Percentiles rank a stretch among this genome's conserved stretches.
Conservation (phyloP, 2,797 vertebrate genomes). For the Rhabdomys pumilio region DNA sequence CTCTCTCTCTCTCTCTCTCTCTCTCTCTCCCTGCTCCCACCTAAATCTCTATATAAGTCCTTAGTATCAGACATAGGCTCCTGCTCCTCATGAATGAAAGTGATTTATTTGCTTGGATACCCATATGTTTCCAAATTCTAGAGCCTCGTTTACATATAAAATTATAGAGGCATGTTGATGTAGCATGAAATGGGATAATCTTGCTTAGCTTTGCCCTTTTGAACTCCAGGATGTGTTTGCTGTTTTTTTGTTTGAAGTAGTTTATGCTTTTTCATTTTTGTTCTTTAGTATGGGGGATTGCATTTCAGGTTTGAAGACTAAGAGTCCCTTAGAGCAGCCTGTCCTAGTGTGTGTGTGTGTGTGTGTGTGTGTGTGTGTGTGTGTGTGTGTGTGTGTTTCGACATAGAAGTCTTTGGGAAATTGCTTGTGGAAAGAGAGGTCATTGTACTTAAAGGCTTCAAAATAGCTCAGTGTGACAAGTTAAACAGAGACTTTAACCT, state of each 20-base stretch:
- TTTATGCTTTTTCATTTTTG: slow-evolving; percentile 77
- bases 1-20: not conserved
- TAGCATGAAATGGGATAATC: slow-evolving; percentile 87
- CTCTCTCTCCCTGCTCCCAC: not conserved
- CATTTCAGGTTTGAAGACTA: slow-evolving; percentile 74
- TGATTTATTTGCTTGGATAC: slow-evolving; percentile 79
- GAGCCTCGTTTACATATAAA: slow-evolving; percentile 80
- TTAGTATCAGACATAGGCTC: not conserved
- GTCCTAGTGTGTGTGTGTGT: not conserved
- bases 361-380: too few species aligned
- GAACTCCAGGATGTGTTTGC: slow-evolving; percentile 73
- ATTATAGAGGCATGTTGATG: slow-evolving; percentile 84
- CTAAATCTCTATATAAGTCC: not conserved
- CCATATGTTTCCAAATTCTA: slow-evolving; percentile 70
- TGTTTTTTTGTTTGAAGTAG: slow-evolving; percentile 53
- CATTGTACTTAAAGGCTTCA: slow-evolving; percentile 71
- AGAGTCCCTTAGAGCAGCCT: slow-evolving; percentile 19
- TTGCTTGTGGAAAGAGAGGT: slow-evolving; percentile 74
- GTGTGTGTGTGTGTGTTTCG: slow-evolving; percentile 52
- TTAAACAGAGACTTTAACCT: slow-evolving; percentile 69
- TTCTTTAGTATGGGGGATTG: slow-evolving; percentile 61
- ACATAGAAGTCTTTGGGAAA: slow-evolving; percentile 75
- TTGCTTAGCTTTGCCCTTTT: slow-evolving; percentile 79
- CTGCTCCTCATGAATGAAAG: slow-evolving; percentile 45
- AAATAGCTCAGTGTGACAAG: slow-evolving; percentile 61